These are phyloP conservation scores for Philaenus spumarius DNA, from an alignment of 1,140 invertebrate genomes.

Conservation along the genomic window DNA sequence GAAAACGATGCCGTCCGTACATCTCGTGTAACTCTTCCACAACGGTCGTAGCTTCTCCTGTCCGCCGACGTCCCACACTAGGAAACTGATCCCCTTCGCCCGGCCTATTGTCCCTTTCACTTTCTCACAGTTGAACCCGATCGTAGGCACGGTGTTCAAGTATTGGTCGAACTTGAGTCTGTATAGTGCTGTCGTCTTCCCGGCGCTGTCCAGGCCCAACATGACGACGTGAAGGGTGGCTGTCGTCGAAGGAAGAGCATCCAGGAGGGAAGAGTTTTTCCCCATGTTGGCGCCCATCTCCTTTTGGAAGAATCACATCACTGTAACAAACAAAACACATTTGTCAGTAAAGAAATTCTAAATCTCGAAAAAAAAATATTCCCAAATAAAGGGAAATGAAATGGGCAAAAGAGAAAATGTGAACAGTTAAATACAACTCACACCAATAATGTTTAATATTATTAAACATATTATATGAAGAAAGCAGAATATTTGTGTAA, in stretches of 20 bases:
- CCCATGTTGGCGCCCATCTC: slow-evolving; percentile 63
- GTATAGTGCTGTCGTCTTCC: slow-evolving; percentile 97
- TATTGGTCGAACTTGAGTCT: slow-evolving; percentile 96
- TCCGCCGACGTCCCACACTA: slow-evolving; percentile 90
- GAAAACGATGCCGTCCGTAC: slow-evolving; percentile 91
- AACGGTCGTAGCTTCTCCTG: slow-evolving; percentile 88
- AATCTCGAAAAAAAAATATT: too few relatives aligned
- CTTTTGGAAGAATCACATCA: slow-evolving; percentile 17
- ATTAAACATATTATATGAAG: too few relatives aligned
- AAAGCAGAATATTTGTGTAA: too few relatives aligned
- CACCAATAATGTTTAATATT: too few relatives aligned
- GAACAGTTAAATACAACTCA: too few relatives aligned
- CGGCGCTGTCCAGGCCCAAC: slow-evolving; percentile 94
- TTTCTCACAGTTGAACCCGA: slow-evolving; percentile 98
- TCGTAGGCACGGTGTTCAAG: slow-evolving; percentile 93
- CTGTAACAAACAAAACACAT: too few relatives aligned
- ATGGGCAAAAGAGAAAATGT: too few relatives aligned
- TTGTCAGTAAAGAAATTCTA: too few relatives aligned
- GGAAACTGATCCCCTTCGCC: slow-evolving; percentile 68
- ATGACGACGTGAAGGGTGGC: slow-evolving; percentile 86
- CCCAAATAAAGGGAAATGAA: too few relatives aligned
- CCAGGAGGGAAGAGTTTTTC: slow-evolving; percentile 61
- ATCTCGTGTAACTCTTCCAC: slow-evolving; percentile 86
- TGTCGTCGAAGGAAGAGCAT: slow-evolving; percentile 54
- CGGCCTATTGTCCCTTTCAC: slow-evolving; percentile 49